Conservation (phyloP, 2,113 vertebrate species). For the Rhineura floridana region DNA sequence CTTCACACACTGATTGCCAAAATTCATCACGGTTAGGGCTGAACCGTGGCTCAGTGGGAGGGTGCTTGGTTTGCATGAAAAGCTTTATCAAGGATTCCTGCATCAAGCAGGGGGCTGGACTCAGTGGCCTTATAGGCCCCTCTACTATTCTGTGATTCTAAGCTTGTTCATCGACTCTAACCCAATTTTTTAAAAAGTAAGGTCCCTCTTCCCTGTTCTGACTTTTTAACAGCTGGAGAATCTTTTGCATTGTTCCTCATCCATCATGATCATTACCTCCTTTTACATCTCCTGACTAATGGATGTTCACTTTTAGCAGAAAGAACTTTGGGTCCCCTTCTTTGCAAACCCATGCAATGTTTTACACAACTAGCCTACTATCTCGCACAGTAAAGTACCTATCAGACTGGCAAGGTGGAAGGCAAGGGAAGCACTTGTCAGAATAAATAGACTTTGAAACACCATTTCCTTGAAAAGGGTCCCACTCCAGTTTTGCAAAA, state of each 20-base stretch:
- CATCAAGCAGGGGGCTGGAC: no score
- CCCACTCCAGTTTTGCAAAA: no score
- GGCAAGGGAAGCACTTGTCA: no score
- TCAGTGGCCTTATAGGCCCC: no score
- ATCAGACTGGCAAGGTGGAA: not conserved
- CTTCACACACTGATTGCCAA: no score
- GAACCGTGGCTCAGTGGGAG: no score
- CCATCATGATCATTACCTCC: not conserved
- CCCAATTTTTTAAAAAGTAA: no score
- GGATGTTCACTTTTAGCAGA: not conserved
- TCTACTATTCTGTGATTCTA: no score
- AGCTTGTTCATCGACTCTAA: no score
- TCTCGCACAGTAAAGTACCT: not conserved
- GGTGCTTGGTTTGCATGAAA: no score
- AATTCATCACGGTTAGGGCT: no score
- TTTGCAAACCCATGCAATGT: not conserved
- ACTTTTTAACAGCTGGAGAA: not conserved
- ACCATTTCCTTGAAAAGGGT: not conserved
- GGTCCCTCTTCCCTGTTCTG: not conserved
- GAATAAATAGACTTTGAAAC: not conserved
- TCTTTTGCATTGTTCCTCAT: not conserved
- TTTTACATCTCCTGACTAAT: not conserved
- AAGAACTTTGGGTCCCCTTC: not conserved
- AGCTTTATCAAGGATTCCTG: no score
- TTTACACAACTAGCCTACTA: not conserved